These are phyloP conservation scores for Drosophila punjabiensis DNA, from an alignment of 1,140 invertebrate genomes.

Conservation along the genomic window DNA sequence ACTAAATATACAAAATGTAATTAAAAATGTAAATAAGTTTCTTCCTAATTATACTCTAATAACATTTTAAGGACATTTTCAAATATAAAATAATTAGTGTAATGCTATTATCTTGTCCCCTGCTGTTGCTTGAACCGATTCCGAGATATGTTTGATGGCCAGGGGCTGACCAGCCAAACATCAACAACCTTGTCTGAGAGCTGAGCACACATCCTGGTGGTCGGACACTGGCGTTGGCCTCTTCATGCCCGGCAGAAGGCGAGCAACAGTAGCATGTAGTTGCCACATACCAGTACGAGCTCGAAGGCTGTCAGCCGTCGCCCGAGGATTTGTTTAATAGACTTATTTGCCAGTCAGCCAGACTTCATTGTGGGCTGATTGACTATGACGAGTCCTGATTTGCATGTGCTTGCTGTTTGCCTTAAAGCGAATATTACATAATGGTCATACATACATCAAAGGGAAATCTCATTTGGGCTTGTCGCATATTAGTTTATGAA, in stretches of 20 bases:
- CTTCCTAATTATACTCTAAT: not conserved
- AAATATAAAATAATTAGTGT: no score
- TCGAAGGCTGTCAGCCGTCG: conserved; percentile 1
- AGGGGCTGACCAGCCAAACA: conserved; percentile 15
- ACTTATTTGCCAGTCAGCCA: conserved; percentile 44
- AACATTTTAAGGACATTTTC: not conserved
- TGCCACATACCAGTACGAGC: conserved; percentile 16
- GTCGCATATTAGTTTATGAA: conserved; percentile 27
- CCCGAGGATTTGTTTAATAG: conserved; percentile 60
- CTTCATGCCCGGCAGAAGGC: conserved; percentile 27
- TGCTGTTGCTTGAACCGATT: conserved; percentile 15
- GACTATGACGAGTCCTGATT: conserved; percentile 68
- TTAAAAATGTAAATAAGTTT: not conserved
- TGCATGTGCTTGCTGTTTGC: conserved; percentile 19
- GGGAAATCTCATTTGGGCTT: conserved; percentile 21
- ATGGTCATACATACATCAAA: conserved; percentile 31
- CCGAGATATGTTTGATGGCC: not conserved
- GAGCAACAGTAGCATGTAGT: conserved; percentile 28
- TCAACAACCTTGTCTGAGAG: conserved; percentile 32
- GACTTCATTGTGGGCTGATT: conserved; percentile 61
- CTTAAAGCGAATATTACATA: conserved; percentile 15
- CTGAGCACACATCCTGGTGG: conserved; percentile 28
- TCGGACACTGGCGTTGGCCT: conserved; percentile 29
- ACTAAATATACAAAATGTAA: not conserved
- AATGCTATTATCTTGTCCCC: not conserved